Conservation (phyloP, 2,888 invertebrate species). For the Heliconius sara region DNA sequence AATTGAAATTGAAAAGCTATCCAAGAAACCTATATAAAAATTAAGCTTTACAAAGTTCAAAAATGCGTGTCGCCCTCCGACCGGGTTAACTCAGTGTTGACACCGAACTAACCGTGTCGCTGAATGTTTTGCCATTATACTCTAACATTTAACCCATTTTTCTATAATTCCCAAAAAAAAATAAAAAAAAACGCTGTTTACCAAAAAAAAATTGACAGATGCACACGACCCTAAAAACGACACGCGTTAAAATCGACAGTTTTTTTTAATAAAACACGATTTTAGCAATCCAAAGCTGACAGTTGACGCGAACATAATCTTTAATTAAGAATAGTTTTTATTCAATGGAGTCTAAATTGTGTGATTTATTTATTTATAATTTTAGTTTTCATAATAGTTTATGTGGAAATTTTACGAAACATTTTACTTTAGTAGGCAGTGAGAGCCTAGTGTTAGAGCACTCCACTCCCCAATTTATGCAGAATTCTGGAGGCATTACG, state of each 20-base stretch:
- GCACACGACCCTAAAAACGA: conserved; percentile 69
- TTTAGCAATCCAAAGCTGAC: conserved; percentile 78
- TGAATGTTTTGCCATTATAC: conserved; percentile 71
- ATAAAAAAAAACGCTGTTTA: conserved; percentile 54
- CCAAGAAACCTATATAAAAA: conserved; percentile 31
- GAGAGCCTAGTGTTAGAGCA: too few species aligned
- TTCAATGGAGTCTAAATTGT: conserved; percentile 58
- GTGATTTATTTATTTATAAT: conserved; percentile 75
- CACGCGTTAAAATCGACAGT: conserved; percentile 76
- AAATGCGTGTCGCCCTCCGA: conserved; percentile 58
- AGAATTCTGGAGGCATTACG: too few species aligned
- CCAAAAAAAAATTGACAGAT: conserved; percentile 75
- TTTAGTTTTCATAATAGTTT: conserved; percentile 58
- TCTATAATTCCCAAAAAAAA: conserved; percentile 71
- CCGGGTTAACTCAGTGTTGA: conserved; percentile 62
- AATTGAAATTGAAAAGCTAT: conserved; percentile 48
- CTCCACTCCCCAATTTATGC: too few species aligned
- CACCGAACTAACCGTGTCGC: conserved; percentile 59
- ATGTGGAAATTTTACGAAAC: background rate
- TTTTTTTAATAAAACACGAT: conserved; percentile 60
- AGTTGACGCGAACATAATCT: conserved; percentile 84
- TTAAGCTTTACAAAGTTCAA: conserved; percentile 38
- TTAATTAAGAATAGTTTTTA: conserved; percentile 80
- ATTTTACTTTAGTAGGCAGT: background rate
- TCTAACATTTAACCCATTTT: conserved; percentile 81